phyloP scores from a whole-genome alignment of 2,888 invertebrate species.

The Scotopteryx bipunctaria region DNA sequence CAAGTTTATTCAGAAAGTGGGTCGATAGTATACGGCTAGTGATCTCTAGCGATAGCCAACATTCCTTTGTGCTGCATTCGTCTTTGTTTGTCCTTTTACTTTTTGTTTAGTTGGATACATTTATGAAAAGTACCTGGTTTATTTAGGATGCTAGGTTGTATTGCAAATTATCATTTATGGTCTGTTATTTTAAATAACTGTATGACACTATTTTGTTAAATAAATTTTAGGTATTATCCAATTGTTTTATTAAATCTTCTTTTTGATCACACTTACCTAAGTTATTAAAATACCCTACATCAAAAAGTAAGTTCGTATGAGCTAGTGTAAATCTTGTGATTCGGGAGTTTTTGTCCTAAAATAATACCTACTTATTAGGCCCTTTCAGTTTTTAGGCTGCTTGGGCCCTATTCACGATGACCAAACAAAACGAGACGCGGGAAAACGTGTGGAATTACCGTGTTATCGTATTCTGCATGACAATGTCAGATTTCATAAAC shows the following conservation, averaged over 20 bases:
- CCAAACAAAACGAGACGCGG: too few species aligned
- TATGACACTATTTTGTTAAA: conserved; percentile 83
- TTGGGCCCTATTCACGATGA: too few species aligned
- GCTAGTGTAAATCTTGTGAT: too few species aligned
- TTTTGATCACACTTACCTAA: too few species aligned
- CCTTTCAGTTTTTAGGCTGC: too few species aligned
- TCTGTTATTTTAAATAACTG: conserved; percentile 83
- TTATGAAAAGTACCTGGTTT: conserved; percentile 83
- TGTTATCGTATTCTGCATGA: too few species aligned
- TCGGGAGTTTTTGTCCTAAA: too few species aligned
- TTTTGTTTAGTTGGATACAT: conserved; percentile 73
- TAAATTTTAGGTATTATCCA: conserved; percentile 79
- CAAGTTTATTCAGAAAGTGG: conserved; percentile 20
- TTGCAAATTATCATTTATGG: conserved; percentile 80
- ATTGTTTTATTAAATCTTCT: conserved; percentile 53
- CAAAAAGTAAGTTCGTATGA: too few species aligned
- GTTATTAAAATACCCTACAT: too few species aligned
- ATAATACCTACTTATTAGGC: too few species aligned
- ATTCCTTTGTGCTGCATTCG: conserved; percentile 81
- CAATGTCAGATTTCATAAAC: too few species aligned
- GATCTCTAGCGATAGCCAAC: conserved; percentile 70
- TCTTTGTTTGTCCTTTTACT: conserved; percentile 69
- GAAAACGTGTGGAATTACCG: too few species aligned
- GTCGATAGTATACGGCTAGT: conserved; percentile 25
- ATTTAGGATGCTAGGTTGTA: conserved; percentile 83